Evolutionary conservation across 1,140 invertebrate genomes (phyloP), one percentile per base, ranked within the genome.

Genomic region (Zaprionus gabonicus): DNA sequence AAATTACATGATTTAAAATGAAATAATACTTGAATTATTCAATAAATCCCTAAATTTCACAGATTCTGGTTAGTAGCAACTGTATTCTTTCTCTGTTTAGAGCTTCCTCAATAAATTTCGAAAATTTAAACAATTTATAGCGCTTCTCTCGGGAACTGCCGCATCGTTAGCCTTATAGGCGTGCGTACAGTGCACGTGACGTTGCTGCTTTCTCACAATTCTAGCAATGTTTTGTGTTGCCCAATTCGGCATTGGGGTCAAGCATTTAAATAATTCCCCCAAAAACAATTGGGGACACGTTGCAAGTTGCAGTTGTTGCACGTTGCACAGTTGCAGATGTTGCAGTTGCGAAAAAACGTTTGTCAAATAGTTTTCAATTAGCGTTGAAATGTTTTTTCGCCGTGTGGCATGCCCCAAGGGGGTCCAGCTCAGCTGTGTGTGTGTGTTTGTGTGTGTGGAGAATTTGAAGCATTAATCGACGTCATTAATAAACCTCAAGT

Each of bases 401-500:
- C 9, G 31, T 59, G 20, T 67, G 5, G 28, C 44, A 41, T 20
- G 10, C 34, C 12, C 12, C 36, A 44, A 44, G 20, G 34, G 58
- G 58, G 36, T 27, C 41, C 41, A 46, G 12, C 10, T 10, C 4
- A 17, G n/a, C 17, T 59, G 13, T 25, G 9, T 41, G 13, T 41
- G 6, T 28, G 27, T 59, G 13, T 25, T 4, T 41, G 13, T 41
- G 6, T 28, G 27, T 6, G 3, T 10, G 25, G 41, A 66, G 49
- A 56, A 71, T 64, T 64, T 44, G 38, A 58, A 44, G 67, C 38
- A 55, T 60, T 60, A 69, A 41, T 56, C 51, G 58, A 27, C 38
- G 34, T 72, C 63, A 67, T 72, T 72, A 67, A 72, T 59, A 66
- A 72, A 67, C 66, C 55, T 66, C 67, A 64, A 70, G 34, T 75